Evolutionary conservation across 2,113 vertebrate species (phyloP), one percentile per base, ranked within the genome.

Genomic region (Misgurnus mizolepis): DNA sequence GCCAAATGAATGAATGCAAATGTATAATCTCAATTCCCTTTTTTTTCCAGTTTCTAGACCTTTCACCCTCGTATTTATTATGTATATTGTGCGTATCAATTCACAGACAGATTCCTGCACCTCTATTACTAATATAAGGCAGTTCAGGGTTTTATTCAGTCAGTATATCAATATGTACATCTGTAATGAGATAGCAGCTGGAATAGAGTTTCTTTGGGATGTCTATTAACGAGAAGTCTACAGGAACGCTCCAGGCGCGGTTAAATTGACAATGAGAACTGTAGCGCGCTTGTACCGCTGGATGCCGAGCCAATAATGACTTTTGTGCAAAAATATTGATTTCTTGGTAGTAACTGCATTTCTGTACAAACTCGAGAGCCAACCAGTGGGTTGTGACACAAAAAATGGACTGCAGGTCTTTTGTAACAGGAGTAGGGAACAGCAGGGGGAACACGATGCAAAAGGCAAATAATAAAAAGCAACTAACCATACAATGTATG

Each of bases 161-260:
- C 70, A 60, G 55, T 58, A 60, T 73, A 73, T 73, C 70, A 73
- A 73, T 73, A 73, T 73, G 55, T 73, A 73, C 40, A 60, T 60
- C n/a, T 15, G 70, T 60, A 73, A 73, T 73, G 70, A 73, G 70
- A 60, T 73, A 43, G 17, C 7, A 40, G 55, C 55, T 73, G 55
- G 55, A 73, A 60, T 73, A 22, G 41, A 60, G 55, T 73, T 43
- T 73, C 55, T 60, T 60, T 73, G 55, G 70, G 70, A 73, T 73
- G 55, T 40, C 18, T 73, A 73, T 73, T 60, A 60, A 73, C 43
- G 10, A 73, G 55, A 45, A 73, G 40, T 60, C 40, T 73, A 18
- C 70, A 73, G 39, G 40, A 73, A 60, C 10, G 70, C 70, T 73
- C 40, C 55, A 58, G 70, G 70, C 70, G 43, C 6, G 27, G 67